Percentiles rank a stretch among this genome's conserved stretches.
Evolutionary conservation across 2,888 invertebrate genomes (phyloP).

Genomic region (Drosophila robusta): DNA sequence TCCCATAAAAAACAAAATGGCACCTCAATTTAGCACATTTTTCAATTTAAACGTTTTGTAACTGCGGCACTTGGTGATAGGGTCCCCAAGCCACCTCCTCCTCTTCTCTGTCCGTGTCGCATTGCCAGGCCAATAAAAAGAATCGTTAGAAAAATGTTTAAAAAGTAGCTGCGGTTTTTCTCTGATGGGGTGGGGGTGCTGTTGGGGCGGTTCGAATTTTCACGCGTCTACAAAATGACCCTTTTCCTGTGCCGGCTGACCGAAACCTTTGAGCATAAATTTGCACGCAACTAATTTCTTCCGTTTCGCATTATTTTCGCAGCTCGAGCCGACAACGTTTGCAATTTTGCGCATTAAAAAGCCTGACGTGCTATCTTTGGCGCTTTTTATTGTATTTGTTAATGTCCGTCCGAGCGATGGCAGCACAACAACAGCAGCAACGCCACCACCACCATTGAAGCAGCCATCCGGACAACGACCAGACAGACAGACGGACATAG

Average conservation of each 20-base stretch:
- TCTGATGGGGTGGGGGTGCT: neutral
- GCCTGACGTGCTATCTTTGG: slow-evolving; percentile 81
- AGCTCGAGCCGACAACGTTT: slow-evolving; percentile 67
- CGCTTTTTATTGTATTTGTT: slow-evolving; percentile 81
- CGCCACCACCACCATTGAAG: neutral
- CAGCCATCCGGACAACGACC: slow-evolving; percentile 4
- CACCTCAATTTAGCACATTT: slow-evolving; percentile 59
- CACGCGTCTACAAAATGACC: slow-evolving; percentile 78
- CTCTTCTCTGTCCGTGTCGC: slow-evolving; percentile 16
- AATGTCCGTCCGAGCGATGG: slow-evolving; percentile 65
- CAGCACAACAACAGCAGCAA: slow-evolving; percentile 7
- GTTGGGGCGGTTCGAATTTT: slow-evolving; percentile 57
- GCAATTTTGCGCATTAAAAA: slow-evolving; percentile 81
- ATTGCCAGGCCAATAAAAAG: slow-evolving; percentile 45
- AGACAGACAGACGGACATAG: slow-evolving; percentile 20
- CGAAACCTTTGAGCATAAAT: slow-evolving; percentile 69
- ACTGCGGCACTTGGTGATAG: slow-evolving; percentile 42
- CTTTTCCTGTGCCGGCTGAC: slow-evolving; percentile 71
- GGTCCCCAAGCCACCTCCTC: neutral
- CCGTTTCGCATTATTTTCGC: slow-evolving; percentile 81
- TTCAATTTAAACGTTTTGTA: slow-evolving; percentile 64
- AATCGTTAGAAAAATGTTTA: slow-evolving; percentile 42
- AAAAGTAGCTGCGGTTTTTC: slow-evolving; percentile 40
- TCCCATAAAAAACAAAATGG: slow-evolving; percentile 37
- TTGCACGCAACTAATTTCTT: slow-evolving; percentile 81